phyloP scores from a whole-genome alignment of 2,888 invertebrate genomes.

The Habroteleia sp. region DNA sequence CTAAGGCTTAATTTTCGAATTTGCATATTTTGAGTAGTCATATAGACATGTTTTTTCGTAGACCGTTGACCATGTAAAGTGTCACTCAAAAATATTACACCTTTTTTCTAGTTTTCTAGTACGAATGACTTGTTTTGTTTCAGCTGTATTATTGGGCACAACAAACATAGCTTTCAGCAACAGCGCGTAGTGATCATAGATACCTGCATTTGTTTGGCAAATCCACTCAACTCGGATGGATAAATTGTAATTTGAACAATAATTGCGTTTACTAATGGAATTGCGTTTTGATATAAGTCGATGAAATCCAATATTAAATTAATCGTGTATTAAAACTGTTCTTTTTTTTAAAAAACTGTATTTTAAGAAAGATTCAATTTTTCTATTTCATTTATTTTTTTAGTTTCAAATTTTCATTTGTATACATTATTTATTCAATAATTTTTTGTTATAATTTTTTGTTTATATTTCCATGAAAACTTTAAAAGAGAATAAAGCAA shows the following conservation, averaged over 20 bases:
- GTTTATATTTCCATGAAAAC: no score
- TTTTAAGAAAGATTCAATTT: no score
- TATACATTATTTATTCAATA: no score
- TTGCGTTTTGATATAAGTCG: no score
- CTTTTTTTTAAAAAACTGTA: no score
- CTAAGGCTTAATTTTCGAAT: conserved; percentile 34
- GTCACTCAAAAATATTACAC: conserved; percentile 1
- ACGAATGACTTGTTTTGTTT: conserved; percentile 41
- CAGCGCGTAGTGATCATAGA: conserved; percentile 39
- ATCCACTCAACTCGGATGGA: conserved; percentile 13
- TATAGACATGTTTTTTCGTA: conserved; percentile 42
- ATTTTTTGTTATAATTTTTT: no score
- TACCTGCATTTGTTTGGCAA: conserved; percentile 44
- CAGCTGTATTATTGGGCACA: conserved; percentile 35
- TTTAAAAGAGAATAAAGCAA: no score
- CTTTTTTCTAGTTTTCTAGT: conserved; percentile 21
- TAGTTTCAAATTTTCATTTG: no score
- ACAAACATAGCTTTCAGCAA: conserved; percentile 37
- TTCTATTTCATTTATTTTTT: no score
- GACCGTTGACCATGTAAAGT: conserved; percentile 30
- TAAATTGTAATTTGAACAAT: conserved; percentile 12
- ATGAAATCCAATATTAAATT: no score
- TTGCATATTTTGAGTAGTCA: conserved; percentile 39
- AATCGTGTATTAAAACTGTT: no score
- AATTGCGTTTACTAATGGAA: no score